Base-by-base conservation (phyloP, 2,113 vertebrate species). In the Pseudorasbora parva region DNA sequence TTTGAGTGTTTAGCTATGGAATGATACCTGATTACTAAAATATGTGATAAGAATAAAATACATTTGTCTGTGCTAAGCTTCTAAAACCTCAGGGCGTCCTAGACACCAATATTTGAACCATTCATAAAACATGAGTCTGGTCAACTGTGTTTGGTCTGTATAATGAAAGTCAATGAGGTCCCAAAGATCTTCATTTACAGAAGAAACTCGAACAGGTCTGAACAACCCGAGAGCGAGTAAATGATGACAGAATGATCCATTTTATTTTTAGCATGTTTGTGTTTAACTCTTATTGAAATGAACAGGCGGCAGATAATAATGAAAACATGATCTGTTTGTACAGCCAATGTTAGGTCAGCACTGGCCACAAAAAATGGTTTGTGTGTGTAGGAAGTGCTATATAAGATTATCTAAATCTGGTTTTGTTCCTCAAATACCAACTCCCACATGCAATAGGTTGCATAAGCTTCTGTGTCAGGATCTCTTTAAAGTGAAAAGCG, bases 351-450 rank as follows among this genome's bases (percentile, higher is more conserved):
- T 49, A 54, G 79, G 80, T 86, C 85, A 86, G 57, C 76, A 72
- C 37, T 79, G 85, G 72, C 74, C 82, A 79, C 77, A 11, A 8
- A 54, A 76, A 41, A 79, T 21, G 83, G 82, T 19, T 74, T 62
- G 41, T 21, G 45, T 62, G 75, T 57, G 82, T 84, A 45, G 82
- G 82, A 78, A 59, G 82, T 56, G 66, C 74, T 78, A 57, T 84
- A 78, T 79, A 33, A 69, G 51, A 84, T 60, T 14, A 84, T 78
- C 82, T 84, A 62, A 81, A 71, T 84, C 77, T 83, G 64, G 69
- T 41, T 12, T 59, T 37, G 85, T 12, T 71, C 77, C 64, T 81
- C 41, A 77, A 71, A 86, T 71, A 72, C 82, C 10, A 9, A 84
- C 85, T 77, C 82, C 82, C 62, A 84, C 85, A 30, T 56, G 51